A percentile compares a stretch with the other conserved stretches of the same genome.
These are phyloP conservation scores for Centropristis striata DNA, from an alignment of 2,113 vertebrate species.

Conservation along the genomic window DNA sequence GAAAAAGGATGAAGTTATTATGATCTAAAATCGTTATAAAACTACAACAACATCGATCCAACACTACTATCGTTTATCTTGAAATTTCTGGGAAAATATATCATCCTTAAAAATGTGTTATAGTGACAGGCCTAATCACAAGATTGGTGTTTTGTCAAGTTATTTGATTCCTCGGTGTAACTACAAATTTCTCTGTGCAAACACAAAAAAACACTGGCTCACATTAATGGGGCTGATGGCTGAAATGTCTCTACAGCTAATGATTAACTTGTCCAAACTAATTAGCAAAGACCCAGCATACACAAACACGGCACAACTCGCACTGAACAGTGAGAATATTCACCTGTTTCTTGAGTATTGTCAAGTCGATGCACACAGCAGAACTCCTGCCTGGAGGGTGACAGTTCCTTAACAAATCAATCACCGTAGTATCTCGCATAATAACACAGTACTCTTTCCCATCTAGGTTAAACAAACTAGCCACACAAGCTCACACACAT, in stretches of 20 bases:
- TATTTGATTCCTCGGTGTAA: too few relatives aligned
- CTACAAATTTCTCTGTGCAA: slow-evolving; percentile 2
- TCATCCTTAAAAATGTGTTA: too few relatives aligned
- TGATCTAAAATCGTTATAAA: too few relatives aligned
- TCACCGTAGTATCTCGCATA: slow-evolving; percentile 23
- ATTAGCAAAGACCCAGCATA: slow-evolving; percentile 19
- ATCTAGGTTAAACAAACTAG: slow-evolving; percentile 35
- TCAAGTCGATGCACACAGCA: background rate
- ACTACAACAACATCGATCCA: too few relatives aligned
- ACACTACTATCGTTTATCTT: too few relatives aligned
- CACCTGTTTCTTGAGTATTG: background rate
- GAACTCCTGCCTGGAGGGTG: slow-evolving; percentile 3
- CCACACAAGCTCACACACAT: slow-evolving; percentile 26
- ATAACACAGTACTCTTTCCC: slow-evolving; percentile 42
- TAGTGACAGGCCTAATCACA: too few relatives aligned
- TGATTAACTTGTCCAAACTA: slow-evolving; percentile 27
- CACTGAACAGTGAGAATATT: background rate
- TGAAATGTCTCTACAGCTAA: background rate
- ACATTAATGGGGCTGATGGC: background rate
- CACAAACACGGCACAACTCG: background rate
- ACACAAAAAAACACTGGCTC: slow-evolving; percentile 7
- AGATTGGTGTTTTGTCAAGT: too few relatives aligned
- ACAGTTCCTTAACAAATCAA: slow-evolving; percentile 37
- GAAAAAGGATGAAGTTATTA: too few relatives aligned
- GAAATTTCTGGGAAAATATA: too few relatives aligned